Conservation (phyloP, 2,113 vertebrate genomes). For the Cettia cetti region DNA sequence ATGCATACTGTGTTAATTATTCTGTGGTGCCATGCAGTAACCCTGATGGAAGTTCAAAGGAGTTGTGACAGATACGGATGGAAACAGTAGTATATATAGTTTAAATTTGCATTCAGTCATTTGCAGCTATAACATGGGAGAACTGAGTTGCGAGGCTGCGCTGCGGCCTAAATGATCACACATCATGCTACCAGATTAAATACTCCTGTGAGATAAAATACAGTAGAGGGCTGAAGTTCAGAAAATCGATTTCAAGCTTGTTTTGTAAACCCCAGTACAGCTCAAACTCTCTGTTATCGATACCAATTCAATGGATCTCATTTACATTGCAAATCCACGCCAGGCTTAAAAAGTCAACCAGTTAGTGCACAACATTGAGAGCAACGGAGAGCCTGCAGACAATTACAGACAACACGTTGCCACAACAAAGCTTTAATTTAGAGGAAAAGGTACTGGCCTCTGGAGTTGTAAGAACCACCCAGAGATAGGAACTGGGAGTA, state of each 20-base stretch:
- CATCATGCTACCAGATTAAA: background rate
- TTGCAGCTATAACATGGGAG: background rate
- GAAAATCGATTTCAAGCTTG: background rate
- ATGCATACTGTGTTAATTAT: constrained; percentile 42
- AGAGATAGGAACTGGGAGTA: background rate
- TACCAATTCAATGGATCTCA: background rate
- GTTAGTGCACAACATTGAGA: background rate
- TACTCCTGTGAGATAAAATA: background rate
- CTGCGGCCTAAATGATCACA: background rate
- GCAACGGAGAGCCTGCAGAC: background rate
- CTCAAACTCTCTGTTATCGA: background rate
- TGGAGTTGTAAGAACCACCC: background rate
- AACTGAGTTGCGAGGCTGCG: background rate
- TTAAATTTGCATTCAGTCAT: background rate
- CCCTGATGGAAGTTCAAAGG: background rate
- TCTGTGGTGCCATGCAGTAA: background rate
- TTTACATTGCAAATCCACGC: background rate
- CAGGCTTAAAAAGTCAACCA: background rate
- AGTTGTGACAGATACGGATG: background rate
- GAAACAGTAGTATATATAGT: background rate
- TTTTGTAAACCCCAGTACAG: background rate
- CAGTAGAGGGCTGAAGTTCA: background rate
- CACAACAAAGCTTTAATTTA: background rate
- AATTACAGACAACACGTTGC: background rate
- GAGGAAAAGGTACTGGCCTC: background rate